These are phyloP conservation scores for Cynoglossus semilaevis DNA, from an alignment of 2,113 vertebrate genomes.

Conservation along the genomic window DNA sequence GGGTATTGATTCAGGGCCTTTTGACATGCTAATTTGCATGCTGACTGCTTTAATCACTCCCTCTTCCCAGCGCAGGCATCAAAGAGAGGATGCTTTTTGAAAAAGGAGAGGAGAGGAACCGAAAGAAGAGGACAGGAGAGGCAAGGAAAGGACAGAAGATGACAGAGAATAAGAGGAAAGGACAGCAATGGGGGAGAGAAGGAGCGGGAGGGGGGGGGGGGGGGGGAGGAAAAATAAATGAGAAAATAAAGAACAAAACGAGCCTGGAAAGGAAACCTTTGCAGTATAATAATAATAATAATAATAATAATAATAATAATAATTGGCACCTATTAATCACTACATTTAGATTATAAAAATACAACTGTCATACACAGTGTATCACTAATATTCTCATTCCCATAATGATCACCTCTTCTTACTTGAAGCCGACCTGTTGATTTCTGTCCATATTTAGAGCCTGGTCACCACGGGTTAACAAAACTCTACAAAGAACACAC, in stretches of 20 bases:
- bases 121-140: constrained; percentile 7
- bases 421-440: neutral
- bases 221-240: constrained; percentile 68
- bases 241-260: constrained; percentile 10
- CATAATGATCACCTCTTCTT: too few relatives aligned
- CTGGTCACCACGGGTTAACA: too few relatives aligned
- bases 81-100: constrained; percentile 83
- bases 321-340: too few relatives aligned
- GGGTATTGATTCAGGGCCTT: constrained; percentile 83
- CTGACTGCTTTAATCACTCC: constrained; percentile 78
- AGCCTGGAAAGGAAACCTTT: constrained; percentile 2
- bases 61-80: constrained; percentile 78
- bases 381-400: too few relatives aligned
- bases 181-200: neutral
- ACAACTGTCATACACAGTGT: too few relatives aligned
- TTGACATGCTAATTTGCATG: constrained; percentile 88
- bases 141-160: constrained; percentile 63
- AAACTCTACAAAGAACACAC: too few relatives aligned
- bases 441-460: too few relatives aligned
- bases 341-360: too few relatives aligned
- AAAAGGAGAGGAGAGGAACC: constrained; percentile 45
- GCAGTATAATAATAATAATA: too few relatives aligned
- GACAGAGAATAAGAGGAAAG: constrained; percentile 72
- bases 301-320: too few relatives aligned
- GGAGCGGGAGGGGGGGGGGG: neutral